These are phyloP conservation scores for Empis stercorea DNA, from an alignment of 2,888 invertebrate species.

Conservation along the genomic window DNA sequence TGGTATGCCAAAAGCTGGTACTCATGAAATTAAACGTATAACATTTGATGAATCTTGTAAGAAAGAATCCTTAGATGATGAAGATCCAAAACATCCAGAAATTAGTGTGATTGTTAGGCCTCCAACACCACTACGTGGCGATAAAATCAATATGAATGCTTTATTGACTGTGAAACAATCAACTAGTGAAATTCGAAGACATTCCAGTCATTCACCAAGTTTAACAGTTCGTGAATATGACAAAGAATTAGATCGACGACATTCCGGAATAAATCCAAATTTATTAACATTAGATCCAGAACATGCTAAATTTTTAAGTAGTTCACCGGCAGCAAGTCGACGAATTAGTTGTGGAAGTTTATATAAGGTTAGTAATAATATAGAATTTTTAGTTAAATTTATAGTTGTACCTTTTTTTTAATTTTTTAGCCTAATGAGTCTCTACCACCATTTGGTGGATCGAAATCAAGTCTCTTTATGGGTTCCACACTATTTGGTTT, in stretches of 20 bases:
- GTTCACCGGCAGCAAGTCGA: conserved; percentile 73
- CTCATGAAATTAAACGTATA: conserved; percentile 35
- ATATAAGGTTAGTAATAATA: conserved; percentile 47
- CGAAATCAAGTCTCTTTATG: conserved; percentile 42
- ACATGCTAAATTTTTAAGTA: conserved; percentile 50
- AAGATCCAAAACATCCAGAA: conserved; percentile 42
- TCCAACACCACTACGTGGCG: conserved; percentile 56
- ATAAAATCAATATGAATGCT: conserved; percentile 39
- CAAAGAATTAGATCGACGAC: conserved; percentile 35
- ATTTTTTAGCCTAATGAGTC: conserved; percentile 31
- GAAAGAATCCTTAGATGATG: conserved; percentile 37
- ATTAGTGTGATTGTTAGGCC: conserved; percentile 63
- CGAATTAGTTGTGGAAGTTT: conserved; percentile 85
- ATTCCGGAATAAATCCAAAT: conserved; percentile 45
- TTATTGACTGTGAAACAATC: conserved; percentile 23
- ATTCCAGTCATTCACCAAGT: conserved; percentile 37
- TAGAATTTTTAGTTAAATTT: neutral
- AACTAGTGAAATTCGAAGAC: conserved; percentile 32
- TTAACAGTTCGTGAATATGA: conserved; percentile 39
- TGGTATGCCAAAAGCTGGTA: neutral
- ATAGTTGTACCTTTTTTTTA: conserved; percentile 5
- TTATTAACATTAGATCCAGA: conserved; percentile 48
- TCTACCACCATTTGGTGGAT: conserved; percentile 44
- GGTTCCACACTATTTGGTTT: conserved; percentile 32
- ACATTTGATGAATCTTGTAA: conserved; percentile 39